Base-by-base conservation (phyloP, 2,797 vertebrate species). In the Intellagama lesueurii region DNA sequence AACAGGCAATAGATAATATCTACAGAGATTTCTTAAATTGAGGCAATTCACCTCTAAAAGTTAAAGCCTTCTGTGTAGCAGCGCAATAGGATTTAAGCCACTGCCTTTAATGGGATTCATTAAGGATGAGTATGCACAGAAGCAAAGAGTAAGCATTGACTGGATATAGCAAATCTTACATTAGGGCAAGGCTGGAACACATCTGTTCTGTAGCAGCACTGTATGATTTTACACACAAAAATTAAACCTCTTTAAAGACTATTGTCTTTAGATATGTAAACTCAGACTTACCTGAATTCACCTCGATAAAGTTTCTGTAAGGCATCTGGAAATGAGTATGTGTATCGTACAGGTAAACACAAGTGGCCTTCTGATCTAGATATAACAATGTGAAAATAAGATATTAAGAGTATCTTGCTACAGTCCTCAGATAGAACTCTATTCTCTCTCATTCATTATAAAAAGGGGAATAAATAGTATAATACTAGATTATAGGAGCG, bases 281-380 rank as follows among this genome's bases (percentile, higher is more conserved):
- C 35, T 91, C 77, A 82, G 88, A 98, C 98, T 87, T 97, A 99
- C 99, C 99, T 99, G 98, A 99, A 99, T 95, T 99, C 98, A 95
- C 99, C 99, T 94, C 97, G 97, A 91, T 95, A 97, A 89, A 99
- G 98, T 95, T 98, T 99, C 94, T 96, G 96, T 88, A 99, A 96
- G 2, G 98, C 99, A 95, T 99, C 98, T 81, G 98, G 98, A 95
- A 99, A 99, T 35, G 98, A 97, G 70, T 94, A 96, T 0, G 98
- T 99, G 12, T 99, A 99, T 83, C 96, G 97, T 90, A 99, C 98
- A 79, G 99, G 99, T 91, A 99, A 97, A 92, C 99, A 99, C 47
- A 99, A 97, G 68, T 99, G 99, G 89, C 99, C 99, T 92, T 99
- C 98, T 56, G 99, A 99, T 96, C 99, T 99, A 77, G 7, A 16